phyloP scores from a whole-genome alignment of 2,888 invertebrate genomes.

The Pterostichus madidus region DNA sequence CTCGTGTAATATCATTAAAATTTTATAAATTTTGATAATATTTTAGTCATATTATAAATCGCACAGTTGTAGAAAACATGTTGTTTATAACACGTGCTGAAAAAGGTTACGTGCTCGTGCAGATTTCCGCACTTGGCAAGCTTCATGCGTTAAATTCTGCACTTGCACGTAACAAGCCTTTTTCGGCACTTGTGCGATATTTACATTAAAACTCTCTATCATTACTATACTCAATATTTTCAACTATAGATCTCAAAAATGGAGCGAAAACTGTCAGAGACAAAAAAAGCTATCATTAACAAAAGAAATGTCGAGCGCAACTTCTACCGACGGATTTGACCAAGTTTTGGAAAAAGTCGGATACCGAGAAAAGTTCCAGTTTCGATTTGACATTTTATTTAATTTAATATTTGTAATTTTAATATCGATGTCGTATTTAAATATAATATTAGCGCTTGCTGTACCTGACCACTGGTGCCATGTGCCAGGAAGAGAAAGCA shows the following conservation, averaged over 20 bases:
- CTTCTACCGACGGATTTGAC: slow-evolving; percentile 77
- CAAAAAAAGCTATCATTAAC: slow-evolving; percentile 11
- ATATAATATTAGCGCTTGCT: slow-evolving; percentile 79
- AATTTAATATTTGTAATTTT: slow-evolving; percentile 77
- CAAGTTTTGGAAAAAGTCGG: slow-evolving; percentile 79
- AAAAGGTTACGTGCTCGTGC: no score
- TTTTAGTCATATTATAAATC: no score
- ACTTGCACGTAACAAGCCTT: no score
- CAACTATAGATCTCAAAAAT: background rate
- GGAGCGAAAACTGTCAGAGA: slow-evolving; percentile 6
- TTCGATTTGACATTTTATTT: slow-evolving; percentile 77
- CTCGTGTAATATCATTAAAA: no score
- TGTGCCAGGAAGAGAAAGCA: slow-evolving; percentile 78
- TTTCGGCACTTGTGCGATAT: no score
- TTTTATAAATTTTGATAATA: no score
- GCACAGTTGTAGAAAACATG: no score
- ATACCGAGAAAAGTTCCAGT: slow-evolving; percentile 79
- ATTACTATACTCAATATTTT: background rate
- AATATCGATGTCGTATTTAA: slow-evolving; percentile 79
- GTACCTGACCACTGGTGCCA: slow-evolving; percentile 81
- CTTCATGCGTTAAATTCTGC: background rate
- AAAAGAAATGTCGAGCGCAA: slow-evolving; percentile 63
- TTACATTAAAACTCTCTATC: no score
- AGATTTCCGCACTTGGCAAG: no score
- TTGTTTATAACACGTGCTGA: no score